Evolutionary conservation across 2,797 vertebrate species (phyloP).

Genomic region (Crocidura indochinensis): DNA sequence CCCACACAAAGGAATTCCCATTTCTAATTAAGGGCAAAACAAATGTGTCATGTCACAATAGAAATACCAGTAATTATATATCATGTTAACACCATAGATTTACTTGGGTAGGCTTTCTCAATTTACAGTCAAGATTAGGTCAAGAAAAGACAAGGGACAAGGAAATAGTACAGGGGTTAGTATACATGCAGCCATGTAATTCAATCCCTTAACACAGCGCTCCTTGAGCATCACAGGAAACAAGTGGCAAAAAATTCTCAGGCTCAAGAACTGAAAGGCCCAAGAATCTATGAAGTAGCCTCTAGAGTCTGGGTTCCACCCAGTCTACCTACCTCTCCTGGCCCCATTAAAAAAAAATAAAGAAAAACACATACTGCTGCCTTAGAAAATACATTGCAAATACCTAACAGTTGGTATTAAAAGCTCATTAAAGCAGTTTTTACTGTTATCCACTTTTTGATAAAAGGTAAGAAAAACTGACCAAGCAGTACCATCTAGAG

Average conservation of each 20-base stretch:
- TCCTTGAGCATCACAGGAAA: too few relatives aligned
- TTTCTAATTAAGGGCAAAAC: slow-evolving; percentile 50
- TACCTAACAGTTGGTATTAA: slow-evolving; percentile 45
- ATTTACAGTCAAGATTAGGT: not conserved
- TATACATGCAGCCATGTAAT: too few relatives aligned
- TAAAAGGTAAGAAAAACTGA: slow-evolving; percentile 64
- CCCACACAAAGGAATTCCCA: slow-evolving; percentile 47
- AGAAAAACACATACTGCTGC: not conserved
- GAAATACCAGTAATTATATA: slow-evolving; percentile 45
- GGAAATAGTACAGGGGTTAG: too few relatives aligned
- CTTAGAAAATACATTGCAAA: slow-evolving; percentile 44
- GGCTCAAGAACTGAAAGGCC: too few relatives aligned
- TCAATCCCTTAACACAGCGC: too few relatives aligned
- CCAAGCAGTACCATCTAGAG: slow-evolving; percentile 28
- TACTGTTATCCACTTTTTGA: slow-evolving; percentile 36
- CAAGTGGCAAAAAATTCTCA: too few relatives aligned
- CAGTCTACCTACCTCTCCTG: not conserved
- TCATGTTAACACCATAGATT: slow-evolving; percentile 6
- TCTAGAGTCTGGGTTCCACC: too few relatives aligned
- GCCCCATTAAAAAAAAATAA: too few relatives aligned
- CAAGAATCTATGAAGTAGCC: too few relatives aligned
- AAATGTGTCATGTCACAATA: not conserved
- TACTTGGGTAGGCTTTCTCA: slow-evolving; percentile 54
- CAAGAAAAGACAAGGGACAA: not conserved
- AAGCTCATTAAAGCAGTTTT: slow-evolving; percentile 53